Evolutionary conservation across 2,113 vertebrate species (phyloP).

Genomic region (Herpetotheres cachinnans): DNA sequence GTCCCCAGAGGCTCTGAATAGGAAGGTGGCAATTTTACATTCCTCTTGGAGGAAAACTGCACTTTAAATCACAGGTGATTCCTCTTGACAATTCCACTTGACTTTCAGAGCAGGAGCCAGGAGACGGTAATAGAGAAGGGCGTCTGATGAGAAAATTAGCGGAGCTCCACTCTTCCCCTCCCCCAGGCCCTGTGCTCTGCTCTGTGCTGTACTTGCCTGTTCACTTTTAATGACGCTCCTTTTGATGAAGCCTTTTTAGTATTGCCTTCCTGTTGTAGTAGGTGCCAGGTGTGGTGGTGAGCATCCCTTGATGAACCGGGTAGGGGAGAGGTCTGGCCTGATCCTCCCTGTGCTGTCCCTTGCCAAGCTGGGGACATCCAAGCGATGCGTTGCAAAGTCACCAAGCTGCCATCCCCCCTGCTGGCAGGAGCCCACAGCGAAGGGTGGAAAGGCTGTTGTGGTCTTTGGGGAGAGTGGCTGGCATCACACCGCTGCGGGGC

Average conservation of each 20-base stretch:
- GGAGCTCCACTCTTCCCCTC: background rate
- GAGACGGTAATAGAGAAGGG: constrained; percentile 4
- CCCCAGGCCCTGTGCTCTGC: background rate
- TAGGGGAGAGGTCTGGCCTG: background rate
- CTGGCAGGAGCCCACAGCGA: background rate
- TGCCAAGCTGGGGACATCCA: background rate
- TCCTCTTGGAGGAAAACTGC: background rate
- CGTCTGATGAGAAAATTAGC: constrained; percentile 50
- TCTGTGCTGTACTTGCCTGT: background rate
- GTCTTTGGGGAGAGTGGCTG: background rate
- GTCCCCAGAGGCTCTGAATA: background rate
- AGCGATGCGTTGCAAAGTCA: fast-evolving
- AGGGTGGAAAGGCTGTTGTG: background rate
- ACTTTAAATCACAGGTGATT: constrained; percentile 57
- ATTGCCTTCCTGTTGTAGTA: background rate
- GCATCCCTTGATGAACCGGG: background rate
- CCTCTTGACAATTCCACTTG: constrained; percentile 61
- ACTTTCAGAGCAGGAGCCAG: constrained; percentile 49
- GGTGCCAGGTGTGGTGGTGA: background rate
- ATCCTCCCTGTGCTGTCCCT: background rate
- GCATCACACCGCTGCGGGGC: background rate
- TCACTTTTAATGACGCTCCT: background rate
- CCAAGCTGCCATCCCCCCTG: background rate
- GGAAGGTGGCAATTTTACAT: constrained; percentile 18
- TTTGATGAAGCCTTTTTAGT: background rate